Base-by-base conservation (phyloP, 2,797 vertebrate species). In the Borostomias antarcticus region DNA sequence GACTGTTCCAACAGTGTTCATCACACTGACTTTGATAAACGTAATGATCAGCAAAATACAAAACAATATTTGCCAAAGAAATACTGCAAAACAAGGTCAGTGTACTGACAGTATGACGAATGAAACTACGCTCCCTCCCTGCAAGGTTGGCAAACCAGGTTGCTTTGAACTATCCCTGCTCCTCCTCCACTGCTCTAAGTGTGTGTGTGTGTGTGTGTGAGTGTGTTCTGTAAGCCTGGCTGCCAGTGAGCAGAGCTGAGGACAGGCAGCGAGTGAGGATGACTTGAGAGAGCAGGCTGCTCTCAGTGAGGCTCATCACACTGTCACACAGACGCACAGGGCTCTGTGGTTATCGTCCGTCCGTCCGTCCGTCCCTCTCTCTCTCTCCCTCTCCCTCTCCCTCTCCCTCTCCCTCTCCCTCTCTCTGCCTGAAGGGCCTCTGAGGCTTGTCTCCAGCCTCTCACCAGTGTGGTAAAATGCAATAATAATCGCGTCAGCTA, bases 261-360 rank as follows among this genome's bases (percentile, higher is more conserved):
- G 72, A 83, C 77, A 68, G 78, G 77, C 86, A 73, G 76, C 59
- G 74, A 60, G 73, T 68, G 66, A 82, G 77, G 76, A 83, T 65
- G 78, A 85, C 77, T 80, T 75, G 74, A 84, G 84, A 84, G 84
- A 85, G 87, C 84, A 88, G 85, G 84, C 82, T 85, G 82, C 85
- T 50, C 85, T 87, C 84, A 85, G 83, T 66, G 33, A 43, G 85
- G 82, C 84, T 79, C 78, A 77, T 85, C 85, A 70, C 57, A 21
- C 64, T 54, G 17, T 75, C 66, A 58, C 61, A 5, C n/a, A n/a
- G n/a, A n/a, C n/a, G n/a, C n/a, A n/a, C n/a, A n/a, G n/a, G n/a
- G n/a, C n/a, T n/a, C n/a, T n/a, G n/a, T n/a, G n/a, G n/a, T n/a
- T n/a, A n/a, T n/a, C n/a, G n/a, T n/a, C n/a, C n/a, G n/a, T n/a